Evolutionary conservation across 2,113 vertebrate genomes (phyloP), one percentile per base, ranked within the genome.

Genomic region (Parus major): DNA sequence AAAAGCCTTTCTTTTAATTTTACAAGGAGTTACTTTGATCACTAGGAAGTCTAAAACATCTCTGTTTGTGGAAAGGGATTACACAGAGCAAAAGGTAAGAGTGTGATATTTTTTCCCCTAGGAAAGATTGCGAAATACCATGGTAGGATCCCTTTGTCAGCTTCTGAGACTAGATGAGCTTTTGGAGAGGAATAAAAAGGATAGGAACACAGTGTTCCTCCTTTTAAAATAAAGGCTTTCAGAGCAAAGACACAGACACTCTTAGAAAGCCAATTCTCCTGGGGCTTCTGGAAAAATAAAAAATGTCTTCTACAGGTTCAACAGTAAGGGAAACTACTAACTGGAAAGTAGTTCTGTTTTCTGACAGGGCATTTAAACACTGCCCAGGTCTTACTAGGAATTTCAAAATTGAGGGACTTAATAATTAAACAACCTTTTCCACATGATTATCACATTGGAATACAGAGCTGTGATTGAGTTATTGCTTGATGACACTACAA

Each of bases 401-500:
- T 69, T 64, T 44, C n/a, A 90, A 72, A 87, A 75, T 23, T 75
- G 49, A 55, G 44, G 33, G 29, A 5, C 31, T 91, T 89, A 79
- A 68, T 56, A 87, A 81, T 52, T 72, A 46, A 92, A 63, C 44
- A 89, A 55, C 23, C 0, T 87, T 93, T 89, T 79, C 72, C 21
- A 53, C 20, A 36, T 84, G 28, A 85, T 85, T 85, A 64, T 24
- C 9, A 42, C 57, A 65, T 35, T 42, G 2, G 72, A 82, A 78
- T 8, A 9, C 33, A 88, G 72, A 88, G 24, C 35, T 60, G 19
- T 84, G 89, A 82, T 69, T 79, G 65, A 86, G 53, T 91, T 96
- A 84, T 82, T 82, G 23, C 77, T 92, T 94, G 86, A 91, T 75
- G 56, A 80, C 79, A 92, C 78, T 85, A 68, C 53, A 87, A 59